These are phyloP conservation scores for Zalophus californianus DNA, from an alignment of 2,797 vertebrate genomes.

Conservation along the genomic window DNA sequence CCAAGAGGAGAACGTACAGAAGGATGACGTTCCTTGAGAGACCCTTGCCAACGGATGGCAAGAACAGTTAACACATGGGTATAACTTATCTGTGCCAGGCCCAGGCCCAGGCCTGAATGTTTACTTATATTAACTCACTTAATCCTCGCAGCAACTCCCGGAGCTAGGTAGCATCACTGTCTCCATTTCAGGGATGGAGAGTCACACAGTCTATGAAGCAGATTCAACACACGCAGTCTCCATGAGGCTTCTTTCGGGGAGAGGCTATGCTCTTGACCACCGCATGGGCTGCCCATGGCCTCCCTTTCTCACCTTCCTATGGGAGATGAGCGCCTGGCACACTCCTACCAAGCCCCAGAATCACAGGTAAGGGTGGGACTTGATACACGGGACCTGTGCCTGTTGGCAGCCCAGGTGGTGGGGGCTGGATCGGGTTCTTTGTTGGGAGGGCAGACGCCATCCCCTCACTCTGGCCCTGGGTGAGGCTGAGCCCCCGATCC, in stretches of 20 bases:
- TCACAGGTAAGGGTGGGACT: not conserved
- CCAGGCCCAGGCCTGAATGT: not conserved
- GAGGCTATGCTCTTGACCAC: not conserved
- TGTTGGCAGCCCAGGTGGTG: not conserved
- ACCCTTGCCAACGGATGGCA: not conserved
- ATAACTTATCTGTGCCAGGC: not conserved
- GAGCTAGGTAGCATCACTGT: not conserved
- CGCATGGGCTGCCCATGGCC: fast-evolving
- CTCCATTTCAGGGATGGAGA: not conserved
- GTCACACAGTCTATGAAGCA: not conserved
- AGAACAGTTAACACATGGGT: not conserved
- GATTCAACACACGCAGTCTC: not conserved
- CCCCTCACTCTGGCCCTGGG: not conserved
- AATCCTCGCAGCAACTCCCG: not conserved
- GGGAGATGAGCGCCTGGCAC: not conserved
- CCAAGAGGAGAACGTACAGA: not conserved
- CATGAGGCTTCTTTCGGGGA: not conserved
- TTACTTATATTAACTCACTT: not conserved
- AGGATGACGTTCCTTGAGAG: not conserved
- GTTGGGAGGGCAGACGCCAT: fast-evolving
- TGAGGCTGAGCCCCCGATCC: not conserved
- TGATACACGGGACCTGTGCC: not conserved
- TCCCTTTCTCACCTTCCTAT: not conserved
- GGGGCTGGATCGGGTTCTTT: not conserved
- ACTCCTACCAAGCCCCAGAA: not conserved